phyloP scores from a whole-genome alignment of 2,797 vertebrate species.

The Sylvia borin region DNA sequence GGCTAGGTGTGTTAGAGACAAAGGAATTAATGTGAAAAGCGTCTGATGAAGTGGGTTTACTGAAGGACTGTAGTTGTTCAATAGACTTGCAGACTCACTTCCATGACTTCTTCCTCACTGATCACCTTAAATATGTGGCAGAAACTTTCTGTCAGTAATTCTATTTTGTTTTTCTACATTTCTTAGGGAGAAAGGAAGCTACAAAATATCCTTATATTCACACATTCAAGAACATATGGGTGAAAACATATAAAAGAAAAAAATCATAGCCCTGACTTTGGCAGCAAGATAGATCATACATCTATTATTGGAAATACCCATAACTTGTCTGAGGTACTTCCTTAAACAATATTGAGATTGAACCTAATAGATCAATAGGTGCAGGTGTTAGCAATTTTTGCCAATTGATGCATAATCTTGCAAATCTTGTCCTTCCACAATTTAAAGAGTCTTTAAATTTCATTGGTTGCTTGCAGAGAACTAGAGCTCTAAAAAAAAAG shows the following conservation, averaged over 20 bases:
- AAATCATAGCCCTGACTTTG: not conserved
- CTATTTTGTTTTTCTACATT: not conserved
- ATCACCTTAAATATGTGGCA: not conserved
- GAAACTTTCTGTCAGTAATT: not conserved
- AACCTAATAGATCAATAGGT: not conserved
- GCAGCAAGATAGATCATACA: not conserved
- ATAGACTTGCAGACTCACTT: not conserved
- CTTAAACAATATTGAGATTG: not conserved
- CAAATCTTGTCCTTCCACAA: not conserved
- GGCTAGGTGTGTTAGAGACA: not conserved
- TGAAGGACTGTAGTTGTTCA: not conserved
- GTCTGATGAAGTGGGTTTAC: not conserved
- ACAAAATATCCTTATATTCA: not conserved
- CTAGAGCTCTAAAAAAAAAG: not conserved
- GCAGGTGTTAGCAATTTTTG: not conserved
- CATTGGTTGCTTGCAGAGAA: not conserved
- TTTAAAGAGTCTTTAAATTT: not conserved
- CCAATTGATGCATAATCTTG: not conserved
- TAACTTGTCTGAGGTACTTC: not conserved
- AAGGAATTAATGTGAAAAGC: not conserved
- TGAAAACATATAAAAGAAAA: not conserved
- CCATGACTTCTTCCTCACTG: not conserved
- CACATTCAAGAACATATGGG: not conserved
- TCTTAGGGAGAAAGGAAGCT: not conserved
- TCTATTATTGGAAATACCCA: not conserved